Percentiles rank a stretch among this genome's conserved stretches.
Evolutionary conservation across 2,113 vertebrate species (phyloP).

Genomic region (Callipepla squamata): DNA sequence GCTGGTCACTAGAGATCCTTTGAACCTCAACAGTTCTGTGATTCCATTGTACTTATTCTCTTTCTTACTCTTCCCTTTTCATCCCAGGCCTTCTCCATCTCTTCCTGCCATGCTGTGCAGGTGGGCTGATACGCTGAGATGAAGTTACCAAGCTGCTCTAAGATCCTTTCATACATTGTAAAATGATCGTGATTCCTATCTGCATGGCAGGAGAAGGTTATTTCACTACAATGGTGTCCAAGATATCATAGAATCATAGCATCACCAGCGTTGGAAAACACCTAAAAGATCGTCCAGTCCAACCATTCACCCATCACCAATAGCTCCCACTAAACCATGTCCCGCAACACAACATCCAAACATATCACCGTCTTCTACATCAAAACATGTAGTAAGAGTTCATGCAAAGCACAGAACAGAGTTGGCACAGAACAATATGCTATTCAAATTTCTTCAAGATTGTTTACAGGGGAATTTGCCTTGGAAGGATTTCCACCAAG

Average conservation of each 20-base stretch:
- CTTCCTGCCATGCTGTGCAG: background rate
- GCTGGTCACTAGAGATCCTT: background rate
- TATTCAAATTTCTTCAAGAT: background rate
- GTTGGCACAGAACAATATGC: background rate
- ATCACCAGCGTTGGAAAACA: no score
- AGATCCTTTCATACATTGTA: background rate
- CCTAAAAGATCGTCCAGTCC: no score
- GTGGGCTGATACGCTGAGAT: background rate
- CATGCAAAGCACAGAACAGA: background rate
- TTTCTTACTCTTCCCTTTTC: background rate
- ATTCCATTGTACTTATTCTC: background rate
- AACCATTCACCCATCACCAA: no score
- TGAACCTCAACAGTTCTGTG: background rate
- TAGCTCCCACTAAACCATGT: no score
- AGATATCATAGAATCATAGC: background rate
- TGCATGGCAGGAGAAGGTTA: background rate
- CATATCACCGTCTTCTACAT: background rate
- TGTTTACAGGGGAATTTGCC: background rate
- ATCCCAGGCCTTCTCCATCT: background rate
- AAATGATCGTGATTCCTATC: background rate
- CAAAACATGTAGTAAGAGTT: background rate
- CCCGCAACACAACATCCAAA: no score
- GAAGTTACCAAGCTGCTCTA: background rate
- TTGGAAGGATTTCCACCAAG: background rate
- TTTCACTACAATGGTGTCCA: background rate